Percentiles rank a stretch among this genome's conserved stretches.
These are phyloP conservation scores for Hyphantria cunea DNA, from an alignment of 1,140 invertebrate genomes.

Conservation along the genomic window DNA sequence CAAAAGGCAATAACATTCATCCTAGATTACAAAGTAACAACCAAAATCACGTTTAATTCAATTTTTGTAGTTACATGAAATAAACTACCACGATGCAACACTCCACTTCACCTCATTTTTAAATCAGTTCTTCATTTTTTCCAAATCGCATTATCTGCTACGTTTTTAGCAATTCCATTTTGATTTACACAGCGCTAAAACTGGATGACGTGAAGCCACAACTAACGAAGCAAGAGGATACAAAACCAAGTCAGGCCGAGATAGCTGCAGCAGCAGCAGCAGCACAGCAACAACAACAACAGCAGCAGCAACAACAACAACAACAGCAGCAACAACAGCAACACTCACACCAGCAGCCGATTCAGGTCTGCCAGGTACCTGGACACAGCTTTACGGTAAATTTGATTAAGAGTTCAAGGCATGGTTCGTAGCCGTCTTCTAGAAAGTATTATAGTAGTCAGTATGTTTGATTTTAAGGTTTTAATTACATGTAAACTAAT, in stretches of 20 bases:
- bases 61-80: too few relatives aligned
- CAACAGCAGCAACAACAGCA: conserved; percentile 77
- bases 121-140: too few relatives aligned
- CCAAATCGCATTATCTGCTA: too few relatives aligned
- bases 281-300: conserved; percentile 56
- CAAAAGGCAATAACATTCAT: too few relatives aligned
- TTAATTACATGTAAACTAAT: too few relatives aligned
- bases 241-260: conserved; percentile 78
- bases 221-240: conserved; percentile 79
- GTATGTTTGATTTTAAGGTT: background rate
- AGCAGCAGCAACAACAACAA: conserved; percentile 47
- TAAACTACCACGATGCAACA: too few relatives aligned
- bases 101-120: too few relatives aligned
- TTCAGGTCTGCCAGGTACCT: conserved; percentile 80
- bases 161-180: background rate
- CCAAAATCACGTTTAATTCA: too few relatives aligned
- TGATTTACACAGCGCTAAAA: conserved; percentile 63
- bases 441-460: background rate
- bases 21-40: too few relatives aligned
- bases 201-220: conserved; percentile 80
- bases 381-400: conserved; percentile 79
- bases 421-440: conserved; percentile 19
- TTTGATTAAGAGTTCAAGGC: conserved; percentile 48
- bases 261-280: conserved; percentile 70
- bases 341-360: conserved; percentile 78